Evolutionary conservation across 2,888 invertebrate genomes (phyloP).

Genomic region (Chesias legatella): DNA sequence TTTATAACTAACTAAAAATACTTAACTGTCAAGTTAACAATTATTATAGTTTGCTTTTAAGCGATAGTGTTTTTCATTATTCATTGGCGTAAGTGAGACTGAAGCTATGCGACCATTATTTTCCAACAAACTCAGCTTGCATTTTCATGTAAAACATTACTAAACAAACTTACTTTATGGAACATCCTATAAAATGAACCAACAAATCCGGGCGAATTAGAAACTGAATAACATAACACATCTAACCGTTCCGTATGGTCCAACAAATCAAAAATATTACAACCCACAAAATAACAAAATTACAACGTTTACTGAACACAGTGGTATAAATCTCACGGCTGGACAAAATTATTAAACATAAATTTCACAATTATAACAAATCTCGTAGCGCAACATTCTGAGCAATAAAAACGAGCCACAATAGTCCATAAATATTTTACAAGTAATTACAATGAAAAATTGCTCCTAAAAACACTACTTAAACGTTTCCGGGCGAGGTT

Average conservation of each 20-base stretch:
- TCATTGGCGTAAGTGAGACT: too few relatives aligned
- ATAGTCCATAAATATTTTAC: conserved; percentile 71
- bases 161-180: too few relatives aligned
- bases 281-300: conserved; percentile 30
- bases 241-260: conserved; percentile 1
- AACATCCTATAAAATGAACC: background rate
- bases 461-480: conserved; percentile 41
- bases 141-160: too few relatives aligned
- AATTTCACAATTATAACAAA: conserved; percentile 58
- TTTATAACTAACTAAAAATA: too few relatives aligned
- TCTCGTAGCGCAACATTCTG: conserved; percentile 33
- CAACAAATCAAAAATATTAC: conserved; percentile 19
- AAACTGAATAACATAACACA: conserved; percentile 1
- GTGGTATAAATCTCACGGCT: conserved; percentile 37
- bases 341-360: conserved; percentile 59
- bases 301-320: conserved; percentile 37
- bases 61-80: too few relatives aligned
- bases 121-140: too few relatives aligned
- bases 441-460: conserved; percentile 73
- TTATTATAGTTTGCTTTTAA: too few relatives aligned
- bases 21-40: too few relatives aligned
- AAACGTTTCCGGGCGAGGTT: conserved; percentile 58
- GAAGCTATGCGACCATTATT: too few relatives aligned
- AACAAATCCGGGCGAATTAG: background rate
- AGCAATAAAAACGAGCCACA: conserved; percentile 57